Evolutionary conservation across 64 coral and sea anemone species (phyloP), one percentile per base, ranked within the genome.

Genomic region (Anthopleura sola): DNA sequence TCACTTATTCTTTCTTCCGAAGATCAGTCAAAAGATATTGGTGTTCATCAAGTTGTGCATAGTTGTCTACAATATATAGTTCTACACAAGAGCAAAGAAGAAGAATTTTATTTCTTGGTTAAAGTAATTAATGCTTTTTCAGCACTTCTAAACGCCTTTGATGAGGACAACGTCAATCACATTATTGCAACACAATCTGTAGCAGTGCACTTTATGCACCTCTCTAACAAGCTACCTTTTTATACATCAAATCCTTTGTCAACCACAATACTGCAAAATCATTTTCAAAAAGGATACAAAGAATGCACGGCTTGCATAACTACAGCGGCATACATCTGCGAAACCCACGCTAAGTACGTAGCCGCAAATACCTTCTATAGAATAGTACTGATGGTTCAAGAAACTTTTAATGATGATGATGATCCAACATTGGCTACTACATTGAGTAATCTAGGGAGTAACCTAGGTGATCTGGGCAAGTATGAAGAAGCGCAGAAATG

Each of bases 401-500:
- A 37, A 40, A 36, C 8, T 23, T 47, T 26, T 11, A 23, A 38
- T 40, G 47, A 54, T 12, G 1, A 31, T 76, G 31, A 87, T 78
- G 49, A 87, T 31, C 86, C 47, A 13, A 21, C 28, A 4, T 8
- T 77, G 23, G 68, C 69, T 36, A 16, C 2, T 31, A 47, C 60
- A 62, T 24, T 75, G 33, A 49, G 7, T 40, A 75, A 75, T 48
- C 60, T 86, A 23, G 36, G 37, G 1, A 49, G 23, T 2, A 29
- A 15, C 37, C 21, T 21, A n/a, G n/a, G n/a, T 75, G 0, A 74
- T 64, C 83, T 85, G 26, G 83, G 21, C 28, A 11, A 85, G 18
- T 20, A 85, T 23, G 26, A 85, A 36, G 36, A 85, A 31, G 83
- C 83, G 21, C 56, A 68, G 40, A 39, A 85, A 33, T 85, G 37